These are phyloP conservation scores for Amphimallon solstitiale DNA, from an alignment of 2,888 invertebrate species.

Conservation along the genomic window DNA sequence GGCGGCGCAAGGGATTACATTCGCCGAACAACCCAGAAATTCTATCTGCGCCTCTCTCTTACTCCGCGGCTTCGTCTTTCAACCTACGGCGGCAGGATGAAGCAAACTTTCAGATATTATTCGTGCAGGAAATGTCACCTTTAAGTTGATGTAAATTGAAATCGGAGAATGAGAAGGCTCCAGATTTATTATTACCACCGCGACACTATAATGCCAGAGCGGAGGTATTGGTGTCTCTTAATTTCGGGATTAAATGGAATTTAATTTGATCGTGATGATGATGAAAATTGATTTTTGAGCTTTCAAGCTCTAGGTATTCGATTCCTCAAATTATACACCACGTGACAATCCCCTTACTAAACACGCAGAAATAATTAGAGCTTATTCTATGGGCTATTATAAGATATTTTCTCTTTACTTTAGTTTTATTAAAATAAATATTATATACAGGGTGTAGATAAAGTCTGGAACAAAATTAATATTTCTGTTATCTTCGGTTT, in stretches of 20 bases:
- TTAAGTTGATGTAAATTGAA: conserved; percentile 33
- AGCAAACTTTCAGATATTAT: conserved; percentile 28
- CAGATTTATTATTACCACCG: conserved; percentile 22
- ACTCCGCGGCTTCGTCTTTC: background rate
- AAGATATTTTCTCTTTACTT: no score
- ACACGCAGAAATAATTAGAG: no score
- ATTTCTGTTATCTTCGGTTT: no score
- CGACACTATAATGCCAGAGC: background rate
- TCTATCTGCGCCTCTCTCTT: no score
- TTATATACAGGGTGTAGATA: no score
- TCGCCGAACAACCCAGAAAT: conserved; percentile 10
- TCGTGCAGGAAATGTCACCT: conserved; percentile 32
- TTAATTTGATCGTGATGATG: conserved; percentile 21
- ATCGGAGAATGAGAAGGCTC: conserved; percentile 14
- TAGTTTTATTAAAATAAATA: no score
- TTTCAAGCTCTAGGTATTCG: background rate
- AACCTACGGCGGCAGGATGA: conserved; percentile 1
- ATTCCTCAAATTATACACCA: no score
- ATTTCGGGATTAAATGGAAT: conserved; percentile 25
- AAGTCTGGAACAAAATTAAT: no score
- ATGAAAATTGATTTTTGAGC: conserved; percentile 8
- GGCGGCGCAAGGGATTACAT: conserved; percentile 11
- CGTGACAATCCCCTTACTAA: no score
- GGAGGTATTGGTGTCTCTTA: conserved; percentile 12
- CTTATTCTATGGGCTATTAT: no score